Base-by-base conservation (phyloP, 2,113 vertebrate species). In the Toxotes chatareus region DNA sequence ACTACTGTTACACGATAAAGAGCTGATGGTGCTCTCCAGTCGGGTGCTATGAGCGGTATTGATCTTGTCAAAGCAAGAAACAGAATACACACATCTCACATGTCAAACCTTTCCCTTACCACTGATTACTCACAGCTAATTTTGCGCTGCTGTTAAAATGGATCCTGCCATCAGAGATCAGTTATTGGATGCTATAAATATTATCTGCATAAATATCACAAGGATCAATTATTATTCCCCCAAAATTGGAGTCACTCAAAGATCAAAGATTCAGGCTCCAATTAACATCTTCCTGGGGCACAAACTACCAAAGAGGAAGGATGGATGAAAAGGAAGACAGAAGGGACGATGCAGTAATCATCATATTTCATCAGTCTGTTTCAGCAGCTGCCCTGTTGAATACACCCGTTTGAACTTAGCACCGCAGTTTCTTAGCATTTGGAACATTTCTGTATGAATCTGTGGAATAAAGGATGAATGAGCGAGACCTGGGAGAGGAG, bases 301-400 rank as follows among this genome's bases (percentile, higher is more conserved):
- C 32, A 17, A 65, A 67, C 40, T 56, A n/a, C 19, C 62, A 47
- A 40, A 57, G 12, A 57, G 76, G 53, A 83, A 80, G 71, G 56
- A 63, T 34, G 68, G 44, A 80, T 75, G 53, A 60, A 36, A 74
- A 75, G 8, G 27, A 60, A 27, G 34, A 64, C 32, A 61, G 70
- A 82, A 46, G n/a, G 32, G 60, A 69, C 36, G 63, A 55, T 21
- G 61, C 55, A 31, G 36, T 57, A 66, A 70, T 84, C 32, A 76
- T 84, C 47, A 69, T 66, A 36, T 72, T 73, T 86, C 74, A 66
- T 32, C 76, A 17, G 34, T 66, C 56, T 67, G 53, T 72, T 47
- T 64, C 49, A 40, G 55, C 88, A 90, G 79, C 87, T 83, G 81
- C 71, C 83, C 67, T 51, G 78, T 66, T 89, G 59, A 90, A 77